Base-by-base conservation (phyloP, 2,797 vertebrate species). In the Psittacula echo region DNA sequence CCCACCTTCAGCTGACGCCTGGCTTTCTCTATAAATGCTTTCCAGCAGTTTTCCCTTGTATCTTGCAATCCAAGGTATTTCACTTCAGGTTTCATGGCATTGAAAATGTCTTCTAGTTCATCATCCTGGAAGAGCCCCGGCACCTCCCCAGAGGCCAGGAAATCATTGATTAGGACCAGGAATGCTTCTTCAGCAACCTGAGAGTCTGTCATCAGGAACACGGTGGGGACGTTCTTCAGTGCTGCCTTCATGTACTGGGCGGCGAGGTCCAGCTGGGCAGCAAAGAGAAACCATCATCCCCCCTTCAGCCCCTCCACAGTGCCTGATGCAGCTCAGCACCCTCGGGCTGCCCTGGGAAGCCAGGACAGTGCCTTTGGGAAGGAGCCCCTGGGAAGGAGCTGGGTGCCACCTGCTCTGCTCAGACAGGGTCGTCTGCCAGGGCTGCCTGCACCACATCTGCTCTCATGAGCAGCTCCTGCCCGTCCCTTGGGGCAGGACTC, bases 121-220 rank as follows among this genome's bases (percentile, higher is more conserved):
- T 97, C 97, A 0, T 98, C 98, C 24, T 74, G 50, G 45, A 98
- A 98, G 30, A 98, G 97, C 27, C 97, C 98, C 0, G 97, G 98
- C 85, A 98, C 97, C 74, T 98, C 98, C 7, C 98, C 98, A 0
- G 98, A 98, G 0, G 98, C 98, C 89, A 98, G 73, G 91, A 98
- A 97, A 58, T 98, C 98, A 1, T 98, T 98, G 93, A 98, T 98
- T 18, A 98, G 92, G 73, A 98, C 98, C 83, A 98, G 96, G 78
- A 98, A 98, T 0, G 97, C 96, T 88, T 98, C 98, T 72, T 98
- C 98, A 1, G 98, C 98, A 65, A 98, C 98, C 62, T 98, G 98
- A 2, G 98, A 98, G 95, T 98, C 98, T 0, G 98, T 98, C 98
- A 98, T 98, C 87, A 98, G 97, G 95, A 98, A 98, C 48, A 98